Percentiles rank a stretch among this genome's conserved stretches.
Evolutionary conservation across 2,888 invertebrate genomes (phyloP).

Genomic region (Cheilosia vulpina): DNA sequence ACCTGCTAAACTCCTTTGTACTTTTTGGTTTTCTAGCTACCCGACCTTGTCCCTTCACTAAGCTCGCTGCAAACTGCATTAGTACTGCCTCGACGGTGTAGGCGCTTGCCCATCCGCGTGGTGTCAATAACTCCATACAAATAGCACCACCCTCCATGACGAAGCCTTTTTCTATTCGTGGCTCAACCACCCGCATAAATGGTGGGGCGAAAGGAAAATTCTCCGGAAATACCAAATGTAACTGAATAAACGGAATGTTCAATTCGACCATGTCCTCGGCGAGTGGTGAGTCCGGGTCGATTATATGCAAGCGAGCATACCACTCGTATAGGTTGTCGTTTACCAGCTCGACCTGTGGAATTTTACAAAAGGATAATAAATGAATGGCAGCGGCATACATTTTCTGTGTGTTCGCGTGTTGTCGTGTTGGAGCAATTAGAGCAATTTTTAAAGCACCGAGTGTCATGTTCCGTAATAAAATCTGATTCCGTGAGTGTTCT

Average conservation of each 20-base stretch:
- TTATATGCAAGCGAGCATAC: slow-evolving; percentile 91
- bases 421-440: slow-evolving; percentile 32
- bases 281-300: slow-evolving; percentile 93
- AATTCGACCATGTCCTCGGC: slow-evolving; percentile 92
- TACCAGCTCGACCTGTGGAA: slow-evolving; percentile 88
- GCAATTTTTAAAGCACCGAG: slow-evolving; percentile 6
- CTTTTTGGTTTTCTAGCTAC: slow-evolving; percentile 91
- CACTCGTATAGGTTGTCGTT: slow-evolving; percentile 95
- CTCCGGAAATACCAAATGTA: slow-evolving; percentile 93
- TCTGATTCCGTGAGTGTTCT: background rate
- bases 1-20: slow-evolving; percentile 89
- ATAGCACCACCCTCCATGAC: slow-evolving; percentile 96
- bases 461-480: slow-evolving; percentile 2
- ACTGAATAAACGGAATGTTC: slow-evolving; percentile 89
- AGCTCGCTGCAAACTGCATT: slow-evolving; percentile 94
- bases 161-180: slow-evolving; percentile 92
- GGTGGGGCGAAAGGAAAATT: slow-evolving; percentile 96
- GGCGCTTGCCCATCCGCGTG: slow-evolving; percentile 94
- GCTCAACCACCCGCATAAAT: slow-evolving; percentile 92
- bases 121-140: slow-evolving; percentile 94
- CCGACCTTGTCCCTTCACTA: slow-evolving; percentile 94
- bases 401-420: background rate
- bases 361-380: slow-evolving; percentile 8
- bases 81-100: slow-evolving; percentile 94
- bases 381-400: background rate